Conservation (phyloP, 2,888 invertebrate species). For the Leucania comma region DNA sequence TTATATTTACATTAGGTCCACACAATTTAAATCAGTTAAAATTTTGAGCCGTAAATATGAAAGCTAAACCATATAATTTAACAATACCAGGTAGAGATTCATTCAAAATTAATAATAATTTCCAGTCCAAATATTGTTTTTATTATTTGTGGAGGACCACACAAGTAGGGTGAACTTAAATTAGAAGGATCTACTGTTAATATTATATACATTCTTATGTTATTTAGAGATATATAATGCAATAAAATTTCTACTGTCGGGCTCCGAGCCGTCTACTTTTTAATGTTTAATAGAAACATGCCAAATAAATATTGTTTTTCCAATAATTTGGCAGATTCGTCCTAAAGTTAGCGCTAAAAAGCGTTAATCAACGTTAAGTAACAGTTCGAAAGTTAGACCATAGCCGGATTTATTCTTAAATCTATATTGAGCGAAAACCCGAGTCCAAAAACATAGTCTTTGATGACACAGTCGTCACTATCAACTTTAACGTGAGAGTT, state of each 20-base stretch:
- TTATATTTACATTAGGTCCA: slow-evolving; percentile 68
- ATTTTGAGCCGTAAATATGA: slow-evolving; percentile 63
- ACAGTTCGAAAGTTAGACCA: slow-evolving; percentile 58
- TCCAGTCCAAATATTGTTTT: slow-evolving; percentile 32
- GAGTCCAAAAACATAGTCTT: slow-evolving; percentile 70
- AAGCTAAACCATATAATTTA: slow-evolving; percentile 54
- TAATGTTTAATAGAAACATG: slow-evolving; percentile 59
- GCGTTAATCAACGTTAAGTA: slow-evolving; percentile 46
- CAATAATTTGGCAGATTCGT: slow-evolving; percentile 56
- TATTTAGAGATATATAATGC: slow-evolving; percentile 66
- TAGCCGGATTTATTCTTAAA: slow-evolving; percentile 67
- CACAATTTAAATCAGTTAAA: slow-evolving; percentile 60
- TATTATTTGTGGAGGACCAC: slow-evolving; percentile 14
- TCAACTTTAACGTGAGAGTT: slow-evolving; percentile 57
- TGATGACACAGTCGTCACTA: slow-evolving; percentile 63
- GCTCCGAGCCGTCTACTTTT: slow-evolving; percentile 68
- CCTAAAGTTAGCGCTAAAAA: slow-evolving; percentile 66
- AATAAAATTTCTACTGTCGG: slow-evolving; percentile 67
- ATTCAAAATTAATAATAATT: slow-evolving; percentile 41
- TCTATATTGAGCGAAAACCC: slow-evolving; percentile 81
- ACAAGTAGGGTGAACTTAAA: slow-evolving; percentile 12
- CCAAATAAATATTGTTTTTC: slow-evolving; percentile 59
- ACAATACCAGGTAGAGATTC: slow-evolving; percentile 65
- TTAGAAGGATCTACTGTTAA: slow-evolving; percentile 45
- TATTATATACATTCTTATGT: slow-evolving; percentile 61